Evolutionary conservation across 2,797 vertebrate species (phyloP).

Genomic region (Sebastiscus albofasciatus): DNA sequence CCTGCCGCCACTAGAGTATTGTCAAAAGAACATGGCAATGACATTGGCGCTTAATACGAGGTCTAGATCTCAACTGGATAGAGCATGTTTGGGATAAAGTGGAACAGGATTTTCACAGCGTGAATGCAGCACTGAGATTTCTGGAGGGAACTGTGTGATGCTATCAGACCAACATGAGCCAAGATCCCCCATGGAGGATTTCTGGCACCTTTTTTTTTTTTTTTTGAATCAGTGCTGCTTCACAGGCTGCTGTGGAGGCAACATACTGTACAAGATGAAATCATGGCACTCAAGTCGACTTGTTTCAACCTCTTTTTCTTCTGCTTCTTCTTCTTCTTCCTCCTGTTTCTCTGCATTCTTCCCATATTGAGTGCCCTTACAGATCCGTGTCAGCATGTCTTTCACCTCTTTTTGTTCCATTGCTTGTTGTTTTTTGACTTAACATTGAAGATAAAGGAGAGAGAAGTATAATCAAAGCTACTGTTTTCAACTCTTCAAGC

Average conservation of each 20-base stretch:
- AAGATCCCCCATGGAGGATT: conserved; percentile 17
- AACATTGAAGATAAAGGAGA: background rate
- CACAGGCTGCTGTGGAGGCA: background rate
- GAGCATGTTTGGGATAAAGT: conserved; percentile 21
- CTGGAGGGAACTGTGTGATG: conserved; percentile 30
- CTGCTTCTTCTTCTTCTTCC: background rate
- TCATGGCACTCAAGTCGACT: background rate
- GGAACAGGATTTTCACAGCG: conserved; percentile 43
- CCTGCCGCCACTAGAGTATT: background rate
- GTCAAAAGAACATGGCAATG: conserved; percentile 25
- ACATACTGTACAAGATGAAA: background rate
- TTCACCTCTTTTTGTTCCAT: background rate
- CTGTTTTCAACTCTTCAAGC: background rate
- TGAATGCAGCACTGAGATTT: conserved; percentile 41
- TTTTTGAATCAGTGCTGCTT: conserved; percentile 7
- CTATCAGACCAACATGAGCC: conserved; percentile 26
- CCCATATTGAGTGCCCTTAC: too few relatives aligned
- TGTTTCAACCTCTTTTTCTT: background rate
- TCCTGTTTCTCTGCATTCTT: background rate
- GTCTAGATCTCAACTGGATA: conserved; percentile 9
- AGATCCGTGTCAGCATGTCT: background rate
- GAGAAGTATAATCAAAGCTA: background rate
- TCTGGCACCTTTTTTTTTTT: background rate
- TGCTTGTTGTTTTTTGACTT: background rate
- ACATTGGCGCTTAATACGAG: conserved; percentile 9